Evolutionary conservation across 1,140 invertebrate species (phyloP).

Genomic region (Anastrepha obliqua): DNA sequence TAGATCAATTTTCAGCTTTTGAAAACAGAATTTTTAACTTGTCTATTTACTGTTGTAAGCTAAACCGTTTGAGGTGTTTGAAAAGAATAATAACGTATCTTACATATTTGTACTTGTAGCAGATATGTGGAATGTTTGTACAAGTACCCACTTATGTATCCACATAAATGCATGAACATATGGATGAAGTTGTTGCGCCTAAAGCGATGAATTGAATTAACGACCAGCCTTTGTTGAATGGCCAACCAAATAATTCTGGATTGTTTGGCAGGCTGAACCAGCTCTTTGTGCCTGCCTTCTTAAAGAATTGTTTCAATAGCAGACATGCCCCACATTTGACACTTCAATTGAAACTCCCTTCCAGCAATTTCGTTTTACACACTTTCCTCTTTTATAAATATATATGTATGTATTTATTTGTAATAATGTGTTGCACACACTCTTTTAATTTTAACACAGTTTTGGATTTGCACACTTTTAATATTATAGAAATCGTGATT

Average conservation of each 20-base stretch:
- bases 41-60: too few species aligned
- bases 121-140: neutral
- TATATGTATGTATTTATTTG: too few species aligned
- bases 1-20: too few species aligned
- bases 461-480: neutral
- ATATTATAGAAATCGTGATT: neutral
- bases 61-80: too few species aligned
- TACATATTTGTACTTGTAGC: neutral
- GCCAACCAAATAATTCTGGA: neutral
- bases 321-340: neutral
- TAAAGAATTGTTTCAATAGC: neutral
- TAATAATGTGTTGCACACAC: neutral
- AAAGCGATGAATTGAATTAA: neutral
- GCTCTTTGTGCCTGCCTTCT: neutral
- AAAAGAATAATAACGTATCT: neutral
- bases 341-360: constrained; percentile 15
- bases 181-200: neutral
- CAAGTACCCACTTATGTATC: neutral
- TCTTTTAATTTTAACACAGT: constrained; percentile 9
- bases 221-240: neutral
- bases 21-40: too few species aligned
- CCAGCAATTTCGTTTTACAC: neutral
- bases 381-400: neutral
- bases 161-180: neutral
- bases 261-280: neutral